A percentile compares a stretch with the other conserved stretches of the same genome.
Conservation (phyloP, 2,113 vertebrate species). For the Hyaena hyaena region DNA sequence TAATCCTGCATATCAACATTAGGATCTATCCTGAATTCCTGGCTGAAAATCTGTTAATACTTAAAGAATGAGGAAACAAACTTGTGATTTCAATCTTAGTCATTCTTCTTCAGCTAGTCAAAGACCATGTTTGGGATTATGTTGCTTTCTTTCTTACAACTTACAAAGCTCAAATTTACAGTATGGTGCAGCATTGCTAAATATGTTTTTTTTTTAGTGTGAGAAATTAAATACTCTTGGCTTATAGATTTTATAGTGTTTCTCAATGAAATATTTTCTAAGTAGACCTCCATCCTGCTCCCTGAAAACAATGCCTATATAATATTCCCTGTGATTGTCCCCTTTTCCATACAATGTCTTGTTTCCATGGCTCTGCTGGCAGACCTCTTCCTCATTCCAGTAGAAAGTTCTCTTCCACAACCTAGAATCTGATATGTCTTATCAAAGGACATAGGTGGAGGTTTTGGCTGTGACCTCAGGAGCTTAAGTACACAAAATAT, state of each 20-base stretch:
- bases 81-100: constrained; percentile 19
- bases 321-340: not conserved
- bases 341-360: not conserved
- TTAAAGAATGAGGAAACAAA: not conserved
- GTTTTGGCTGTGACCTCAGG: not conserved
- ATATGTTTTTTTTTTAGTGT: not conserved
- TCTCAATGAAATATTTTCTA: constrained; percentile 31
- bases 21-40: constrained; percentile 17
- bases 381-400: not conserved
- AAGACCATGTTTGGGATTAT: constrained; percentile 10
- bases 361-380: not conserved
- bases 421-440: not conserved
- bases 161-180: constrained; percentile 52
- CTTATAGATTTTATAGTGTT: not conserved
- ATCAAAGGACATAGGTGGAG: not conserved
- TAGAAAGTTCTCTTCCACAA: not conserved
- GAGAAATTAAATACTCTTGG: constrained; percentile 27
- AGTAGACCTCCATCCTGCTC: not conserved
- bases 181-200: constrained; percentile 14
- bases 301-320: not conserved
- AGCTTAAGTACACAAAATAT: constrained; percentile 35
- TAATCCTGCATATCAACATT: constrained; percentile 13
- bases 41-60: constrained; percentile 5
- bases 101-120: constrained; percentile 19
- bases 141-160: constrained; percentile 41